Conservation (phyloP, 2,888 invertebrate species). For the Syritta pipiens region DNA sequence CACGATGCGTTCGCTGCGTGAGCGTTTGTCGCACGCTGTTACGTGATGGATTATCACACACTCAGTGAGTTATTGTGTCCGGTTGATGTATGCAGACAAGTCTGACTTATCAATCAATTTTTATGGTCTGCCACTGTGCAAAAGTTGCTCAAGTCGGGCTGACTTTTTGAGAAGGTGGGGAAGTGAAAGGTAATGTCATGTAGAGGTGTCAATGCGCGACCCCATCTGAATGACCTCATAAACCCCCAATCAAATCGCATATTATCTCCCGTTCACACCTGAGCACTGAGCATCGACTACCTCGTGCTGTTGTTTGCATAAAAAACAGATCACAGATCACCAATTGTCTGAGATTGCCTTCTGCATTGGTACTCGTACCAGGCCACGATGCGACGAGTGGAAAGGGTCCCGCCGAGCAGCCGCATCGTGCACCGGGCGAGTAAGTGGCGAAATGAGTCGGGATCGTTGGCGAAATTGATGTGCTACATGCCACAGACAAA, state of each 20-base stretch:
- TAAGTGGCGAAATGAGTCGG: conserved; percentile 48
- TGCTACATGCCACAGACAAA: conserved; percentile 29
- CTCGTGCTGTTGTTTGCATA: conserved; percentile 15
- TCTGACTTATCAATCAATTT: conserved; percentile 37
- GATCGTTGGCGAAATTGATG: conserved; percentile 38
- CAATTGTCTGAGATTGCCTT: conserved; percentile 19
- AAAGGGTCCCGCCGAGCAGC: conserved; percentile 43
- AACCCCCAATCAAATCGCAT: no score
- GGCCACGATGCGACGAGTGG: not conserved
- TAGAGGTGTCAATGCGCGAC: no score
- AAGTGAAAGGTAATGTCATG: no score
- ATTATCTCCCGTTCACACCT: no score
- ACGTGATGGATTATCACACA: conserved; percentile 14
- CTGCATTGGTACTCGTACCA: not conserved
- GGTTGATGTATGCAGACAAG: conserved; percentile 39
- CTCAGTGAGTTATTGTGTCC: conserved; percentile 47
- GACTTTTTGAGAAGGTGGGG: no score
- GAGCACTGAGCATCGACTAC: conserved; percentile 16
- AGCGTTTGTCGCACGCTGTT: conserved; percentile 17
- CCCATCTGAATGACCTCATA: no score
- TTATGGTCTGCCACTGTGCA: conserved; percentile 9
- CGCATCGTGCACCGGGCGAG: conserved; percentile 5
- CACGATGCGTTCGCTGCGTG: conserved; percentile 8
- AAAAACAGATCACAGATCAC: not conserved
- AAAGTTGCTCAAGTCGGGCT: not conserved